Evolutionary conservation across 2,888 invertebrate genomes (phyloP).

Genomic region (Tyria jacobaeae): DNA sequence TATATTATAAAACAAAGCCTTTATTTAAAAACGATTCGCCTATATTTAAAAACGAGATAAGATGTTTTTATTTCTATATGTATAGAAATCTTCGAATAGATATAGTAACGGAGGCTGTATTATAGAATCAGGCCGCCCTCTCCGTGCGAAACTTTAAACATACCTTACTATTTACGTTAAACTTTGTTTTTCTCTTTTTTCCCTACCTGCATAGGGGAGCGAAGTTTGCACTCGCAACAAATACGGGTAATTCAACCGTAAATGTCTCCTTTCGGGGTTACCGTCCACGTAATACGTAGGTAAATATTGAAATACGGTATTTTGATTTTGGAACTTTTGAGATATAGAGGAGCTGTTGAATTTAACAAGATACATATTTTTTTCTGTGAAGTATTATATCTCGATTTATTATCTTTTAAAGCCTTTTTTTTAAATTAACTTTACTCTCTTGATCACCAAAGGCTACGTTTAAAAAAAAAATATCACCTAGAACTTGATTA

Average conservation of each 20-base stretch:
- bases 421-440: too few species aligned
- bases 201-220: slow-evolving; percentile 58
- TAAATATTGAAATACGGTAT: slow-evolving; percentile 16
- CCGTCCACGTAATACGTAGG: slow-evolving; percentile 13
- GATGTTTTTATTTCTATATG: neutral
- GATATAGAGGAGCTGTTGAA: neutral
- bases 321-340: slow-evolving; percentile 14
- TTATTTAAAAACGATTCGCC: too few species aligned
- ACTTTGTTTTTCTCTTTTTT: slow-evolving; percentile 61
- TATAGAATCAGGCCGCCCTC: slow-evolving; percentile 58
- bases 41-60: too few species aligned
- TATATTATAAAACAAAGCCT: too few species aligned
- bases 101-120: slow-evolving; percentile 21
- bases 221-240: slow-evolving; percentile 60
- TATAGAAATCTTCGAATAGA: neutral
- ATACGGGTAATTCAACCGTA: slow-evolving; percentile 57
- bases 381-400: neutral
- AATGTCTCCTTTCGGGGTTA: slow-evolving; percentile 50
- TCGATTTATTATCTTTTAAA: too few species aligned
- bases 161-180: slow-evolving; percentile 68
- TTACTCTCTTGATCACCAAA: too few species aligned
- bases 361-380: neutral
- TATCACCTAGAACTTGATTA: too few species aligned
- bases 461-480: too few species aligned
- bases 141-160: slow-evolving; percentile 64